phyloP scores from a whole-genome alignment of 2,888 invertebrate species.

The Hipparchia sbordonii region DNA sequence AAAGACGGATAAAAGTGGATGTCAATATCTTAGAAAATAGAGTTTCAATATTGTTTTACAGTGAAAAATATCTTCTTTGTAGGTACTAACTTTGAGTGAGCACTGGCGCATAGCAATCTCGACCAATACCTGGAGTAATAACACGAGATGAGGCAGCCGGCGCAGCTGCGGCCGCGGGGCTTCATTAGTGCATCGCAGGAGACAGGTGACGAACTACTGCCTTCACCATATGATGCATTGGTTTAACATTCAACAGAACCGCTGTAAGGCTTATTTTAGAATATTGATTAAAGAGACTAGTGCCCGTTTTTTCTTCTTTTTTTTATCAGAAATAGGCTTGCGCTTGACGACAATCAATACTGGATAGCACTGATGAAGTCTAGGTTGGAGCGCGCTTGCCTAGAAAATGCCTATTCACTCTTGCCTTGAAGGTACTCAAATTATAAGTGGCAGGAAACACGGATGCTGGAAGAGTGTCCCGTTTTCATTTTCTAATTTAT shows the following conservation, averaged over 20 bases:
- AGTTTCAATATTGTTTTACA: background rate
- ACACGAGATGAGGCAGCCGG: background rate
- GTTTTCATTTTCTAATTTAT: too few relatives aligned
- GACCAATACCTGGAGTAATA: constrained; percentile 7
- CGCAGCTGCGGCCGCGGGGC: constrained; percentile 1
- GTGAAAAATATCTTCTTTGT: background rate
- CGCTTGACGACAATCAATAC: too few relatives aligned
- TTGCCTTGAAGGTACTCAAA: too few relatives aligned
- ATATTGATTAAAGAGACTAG: background rate
- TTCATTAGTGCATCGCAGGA: constrained; percentile 3
- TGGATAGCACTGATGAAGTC: too few relatives aligned
- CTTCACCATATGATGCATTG: background rate
- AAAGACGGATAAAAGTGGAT: too few relatives aligned
- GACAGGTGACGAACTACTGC: background rate
- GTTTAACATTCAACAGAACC: background rate
- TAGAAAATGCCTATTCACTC: too few relatives aligned
- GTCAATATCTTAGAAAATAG: too few relatives aligned
- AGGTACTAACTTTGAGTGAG: background rate
- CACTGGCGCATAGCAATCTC: background rate
- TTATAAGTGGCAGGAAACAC: too few relatives aligned
- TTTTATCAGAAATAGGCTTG: too few relatives aligned
- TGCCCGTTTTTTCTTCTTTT: too few relatives aligned
- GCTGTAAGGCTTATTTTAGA: background rate
- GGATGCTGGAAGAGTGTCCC: too few relatives aligned
- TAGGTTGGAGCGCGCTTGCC: too few relatives aligned